A percentile compares a stretch with the other conserved stretches of the same genome.
phyloP scores from a whole-genome alignment of 2,113 vertebrate genomes.

The Rhabdomys dilectus region DNA sequence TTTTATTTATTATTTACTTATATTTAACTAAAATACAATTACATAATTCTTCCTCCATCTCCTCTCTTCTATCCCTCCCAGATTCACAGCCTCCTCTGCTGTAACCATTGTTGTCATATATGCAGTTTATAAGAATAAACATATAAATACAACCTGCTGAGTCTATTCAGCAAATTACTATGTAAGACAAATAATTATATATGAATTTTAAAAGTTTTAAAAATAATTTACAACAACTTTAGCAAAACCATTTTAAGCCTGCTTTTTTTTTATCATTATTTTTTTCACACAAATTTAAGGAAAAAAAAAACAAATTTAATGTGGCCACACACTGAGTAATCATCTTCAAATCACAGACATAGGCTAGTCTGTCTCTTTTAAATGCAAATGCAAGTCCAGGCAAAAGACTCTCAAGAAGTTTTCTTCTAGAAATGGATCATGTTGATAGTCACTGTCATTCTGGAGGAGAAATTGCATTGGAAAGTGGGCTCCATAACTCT shows the following conservation, averaged over 20 bases:
- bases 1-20: not conserved
- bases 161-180: not conserved
- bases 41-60: not conserved
- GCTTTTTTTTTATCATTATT: slow-evolving; percentile 3
- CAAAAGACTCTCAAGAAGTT: not conserved
- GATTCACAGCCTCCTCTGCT: not conserved
- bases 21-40: not conserved
- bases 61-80: not conserved
- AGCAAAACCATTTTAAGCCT: not conserved
- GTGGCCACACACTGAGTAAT: slow-evolving; percentile 68
- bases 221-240: not conserved
- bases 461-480: not conserved
- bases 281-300: slow-evolving; percentile 48
- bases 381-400: slow-evolving; percentile 74
- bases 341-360: slow-evolving; percentile 65
- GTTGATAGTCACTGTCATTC: slow-evolving; percentile 9
- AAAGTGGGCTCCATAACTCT: not conserved
- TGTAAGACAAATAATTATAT: slow-evolving; percentile 21
- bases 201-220: slow-evolving; percentile 23
- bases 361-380: slow-evolving; percentile 64
- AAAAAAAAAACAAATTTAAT: slow-evolving; percentile 62
- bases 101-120: not conserved
- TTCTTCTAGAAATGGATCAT: slow-evolving; percentile 8
- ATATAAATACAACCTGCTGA: not conserved
- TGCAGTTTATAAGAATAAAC: not conserved